Evolutionary conservation across 2,797 vertebrate genomes (phyloP), one percentile per base, ranked within the genome.

Genomic region (Dicrostonyx torquatus): DNA sequence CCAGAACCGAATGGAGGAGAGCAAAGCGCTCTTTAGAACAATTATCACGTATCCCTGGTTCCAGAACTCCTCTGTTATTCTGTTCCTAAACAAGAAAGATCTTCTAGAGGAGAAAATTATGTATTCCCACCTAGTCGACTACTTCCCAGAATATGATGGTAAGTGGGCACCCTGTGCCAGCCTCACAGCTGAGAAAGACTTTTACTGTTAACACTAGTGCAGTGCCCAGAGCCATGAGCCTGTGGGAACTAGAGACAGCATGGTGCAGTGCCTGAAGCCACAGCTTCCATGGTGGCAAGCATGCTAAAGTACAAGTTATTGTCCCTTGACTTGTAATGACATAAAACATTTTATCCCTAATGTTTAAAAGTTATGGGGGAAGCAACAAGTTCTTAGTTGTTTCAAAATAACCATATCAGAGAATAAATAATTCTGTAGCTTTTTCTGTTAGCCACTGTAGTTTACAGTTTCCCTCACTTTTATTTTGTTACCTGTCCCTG

Each of bases 41-140:
- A 99, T 99, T 98, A 99, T 99, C 97, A 99, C 99, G 66, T 99
- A 99, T 96, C 99, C 99, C 2, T 99, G 99, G 99, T 99, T 99
- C 98, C 99, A 99, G 97, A 99, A 99, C 12, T 99, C 99, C 96
- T 99, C 99, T 0, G 99, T 99, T 62, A 99, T 99, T 97, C 98
- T 99, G 90, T 99, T 99, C 98, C 98, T 99, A 98, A 99, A 99
- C 98, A 99, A 99, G 97, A 99, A 99, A 97, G 99, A 99, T 98
- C 98, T 99, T 37, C 96, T 99, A 97, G 99, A 99, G 97, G 99
- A 99, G 98, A 99, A 99, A 98, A 99, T 99, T 72, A 99, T 99
- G 98, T 99, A 99, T 94, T 99, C 99, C 53, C 99, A 99, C 97
- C 96, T 99, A 97, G 99, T 99, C 96, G 99, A 99, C 97, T 99